A percentile compares a stretch with the other conserved stretches of the same genome.
Conservation (phyloP, 2,113 vertebrate species). For the Terrapene triunguis region DNA sequence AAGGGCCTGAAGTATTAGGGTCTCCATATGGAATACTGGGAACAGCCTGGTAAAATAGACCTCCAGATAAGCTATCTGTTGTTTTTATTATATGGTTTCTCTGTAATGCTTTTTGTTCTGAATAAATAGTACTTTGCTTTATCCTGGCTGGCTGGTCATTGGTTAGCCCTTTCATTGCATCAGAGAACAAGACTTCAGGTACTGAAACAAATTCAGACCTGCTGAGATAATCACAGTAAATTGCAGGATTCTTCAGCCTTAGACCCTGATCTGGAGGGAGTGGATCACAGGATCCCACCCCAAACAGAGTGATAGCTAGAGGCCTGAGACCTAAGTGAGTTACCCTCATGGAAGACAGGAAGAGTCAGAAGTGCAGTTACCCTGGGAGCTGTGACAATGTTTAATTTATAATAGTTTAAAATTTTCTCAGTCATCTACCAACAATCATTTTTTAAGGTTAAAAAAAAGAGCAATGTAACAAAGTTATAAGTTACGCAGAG, state of each 20-base stretch:
- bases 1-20: not conserved
- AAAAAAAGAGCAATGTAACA: not conserved
- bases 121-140: not conserved
- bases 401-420: not conserved
- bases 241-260: not conserved
- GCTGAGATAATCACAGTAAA: not conserved
- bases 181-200: not conserved
- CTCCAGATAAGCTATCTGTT: not conserved
- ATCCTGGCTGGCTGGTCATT: not conserved
- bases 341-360: not conserved
- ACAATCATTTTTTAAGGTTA: not conserved
- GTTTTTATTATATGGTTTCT: not conserved
- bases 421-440: not conserved
- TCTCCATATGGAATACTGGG: not conserved
- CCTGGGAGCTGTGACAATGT: too few relatives aligned
- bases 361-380: not conserved
- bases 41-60: not conserved
- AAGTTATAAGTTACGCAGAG: not conserved
- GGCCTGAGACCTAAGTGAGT: not conserved
- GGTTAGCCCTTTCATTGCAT: not conserved
- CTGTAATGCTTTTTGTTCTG: not conserved
- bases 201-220: not conserved
- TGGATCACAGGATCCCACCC: not conserved
- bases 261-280: not conserved
- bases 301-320: not conserved